phyloP scores from a whole-genome alignment of 2,797 vertebrate species.

The Phataginus tetradactyla region DNA sequence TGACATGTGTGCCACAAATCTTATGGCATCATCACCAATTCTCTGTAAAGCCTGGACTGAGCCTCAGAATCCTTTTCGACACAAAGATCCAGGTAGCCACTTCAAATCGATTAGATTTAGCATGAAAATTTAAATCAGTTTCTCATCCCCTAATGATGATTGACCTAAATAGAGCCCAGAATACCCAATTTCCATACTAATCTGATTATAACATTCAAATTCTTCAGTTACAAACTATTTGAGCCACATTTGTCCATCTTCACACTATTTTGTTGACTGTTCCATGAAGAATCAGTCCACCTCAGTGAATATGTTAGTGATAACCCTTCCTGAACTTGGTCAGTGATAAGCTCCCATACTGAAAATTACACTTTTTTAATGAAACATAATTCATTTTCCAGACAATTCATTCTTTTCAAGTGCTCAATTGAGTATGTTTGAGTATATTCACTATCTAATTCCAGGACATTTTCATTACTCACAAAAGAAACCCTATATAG shows the following conservation, averaged over 20 bases:
- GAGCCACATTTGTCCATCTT: neutral
- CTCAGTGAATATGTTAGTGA: neutral
- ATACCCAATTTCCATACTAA: neutral
- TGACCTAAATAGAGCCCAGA: neutral
- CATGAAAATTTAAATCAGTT: neutral
- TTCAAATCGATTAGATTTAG: constrained; percentile 16
- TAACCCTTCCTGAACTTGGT: neutral
- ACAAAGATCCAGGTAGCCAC: neutral
- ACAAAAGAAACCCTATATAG: neutral
- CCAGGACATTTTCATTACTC: neutral
- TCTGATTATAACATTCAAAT: neutral
- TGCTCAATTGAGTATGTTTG: neutral
- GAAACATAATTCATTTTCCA: neutral
- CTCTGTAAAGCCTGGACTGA: neutral
- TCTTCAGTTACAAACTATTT: neutral
- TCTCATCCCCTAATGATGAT: neutral
- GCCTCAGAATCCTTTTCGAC: neutral
- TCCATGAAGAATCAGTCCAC: neutral
- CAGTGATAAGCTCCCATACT: neutral
- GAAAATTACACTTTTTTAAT: constrained; percentile 3
- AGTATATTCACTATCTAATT: neutral
- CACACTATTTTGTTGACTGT: neutral
- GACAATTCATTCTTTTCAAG: neutral
- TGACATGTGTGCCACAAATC: neutral
- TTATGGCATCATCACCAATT: neutral